Base-by-base conservation (phyloP, 2,113 vertebrate genomes). In the Tor tambroides region DNA sequence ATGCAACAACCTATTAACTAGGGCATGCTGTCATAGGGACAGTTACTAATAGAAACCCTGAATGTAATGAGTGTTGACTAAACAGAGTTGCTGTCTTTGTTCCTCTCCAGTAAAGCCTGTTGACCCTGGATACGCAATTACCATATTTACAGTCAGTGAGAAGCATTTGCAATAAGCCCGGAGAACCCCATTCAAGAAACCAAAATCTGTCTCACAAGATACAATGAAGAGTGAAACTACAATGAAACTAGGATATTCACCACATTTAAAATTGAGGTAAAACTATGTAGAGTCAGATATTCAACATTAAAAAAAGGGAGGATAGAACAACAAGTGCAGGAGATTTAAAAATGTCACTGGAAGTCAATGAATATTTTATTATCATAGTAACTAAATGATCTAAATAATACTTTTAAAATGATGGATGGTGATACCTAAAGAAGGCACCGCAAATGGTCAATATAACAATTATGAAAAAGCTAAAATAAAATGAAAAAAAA, bases 1-100 rank as follows among this genome's bases (percentile, higher is more conserved):
- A 63, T 65, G 23, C 11, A 59, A 80, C 10, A 80, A 43, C 79
- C 59, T 43, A 5, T 65, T 65, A 75, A 63, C 4, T 41, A 69
- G 21, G 56, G 4, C 49, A 17, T 80, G 85, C 86, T 87, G 79
- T 77, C 35, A 88, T 80, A 72, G 82, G 41, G 21, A 80, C 63
- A 72, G 54, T 77, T 74, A 76, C 81, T 81, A 88, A 83, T 38
- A 81, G 38, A 89, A 77, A 82, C 28, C 75, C 63, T 61, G 71
- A 77, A n/a, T 10, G 49, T 78, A 49, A 51, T 6, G 67, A 80
- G n/a, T 69, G 69, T 23, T 59, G 61, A 80, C 17, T 28, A 61
- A 6, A 85, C 14, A 67, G 28, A 51, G 21, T 30, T 19, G 49
- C 2, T 17, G 32, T 67, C 83, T 87, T 79, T 78, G 80, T 82